These are phyloP conservation scores for Luperina testacea DNA, from an alignment of 2,888 invertebrate species.

Conservation along the genomic window DNA sequence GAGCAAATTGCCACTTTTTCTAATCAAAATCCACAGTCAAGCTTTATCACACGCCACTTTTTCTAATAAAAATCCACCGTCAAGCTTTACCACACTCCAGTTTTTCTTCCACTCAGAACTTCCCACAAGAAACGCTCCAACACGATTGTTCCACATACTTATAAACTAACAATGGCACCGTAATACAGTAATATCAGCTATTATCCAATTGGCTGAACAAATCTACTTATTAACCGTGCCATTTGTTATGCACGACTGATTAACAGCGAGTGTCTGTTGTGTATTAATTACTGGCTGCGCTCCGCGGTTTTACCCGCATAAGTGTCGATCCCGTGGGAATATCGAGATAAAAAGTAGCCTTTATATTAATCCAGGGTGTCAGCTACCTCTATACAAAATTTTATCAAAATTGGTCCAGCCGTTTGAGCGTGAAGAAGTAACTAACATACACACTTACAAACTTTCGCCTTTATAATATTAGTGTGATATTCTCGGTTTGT, in stretches of 20 bases:
- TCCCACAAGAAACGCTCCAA: constrained; percentile 26
- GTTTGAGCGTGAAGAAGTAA: too few species aligned
- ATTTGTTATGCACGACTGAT: constrained; percentile 55
- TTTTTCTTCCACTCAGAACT: constrained; percentile 6
- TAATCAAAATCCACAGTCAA: not conserved
- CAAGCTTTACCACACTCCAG: not conserved
- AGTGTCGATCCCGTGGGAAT: too few species aligned
- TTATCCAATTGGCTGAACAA: constrained; percentile 60
- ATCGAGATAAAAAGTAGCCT: too few species aligned
- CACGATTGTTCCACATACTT: constrained; percentile 35
- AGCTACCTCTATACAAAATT: too few species aligned
- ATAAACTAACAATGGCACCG: constrained; percentile 44
- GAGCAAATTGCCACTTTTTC: not conserved
- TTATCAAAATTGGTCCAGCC: too few species aligned
- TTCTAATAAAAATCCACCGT: not conserved
- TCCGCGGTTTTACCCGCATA: too few species aligned
- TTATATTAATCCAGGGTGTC: too few species aligned
- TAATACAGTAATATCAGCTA: constrained; percentile 44
- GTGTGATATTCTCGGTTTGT: not conserved
- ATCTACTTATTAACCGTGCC: constrained; percentile 51
- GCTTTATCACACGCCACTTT: not conserved
- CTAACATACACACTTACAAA: too few species aligned
- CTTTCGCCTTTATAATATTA: too few species aligned
- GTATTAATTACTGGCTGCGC: not conserved
- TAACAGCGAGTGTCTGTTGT: not conserved